Evolutionary conservation across 2,113 vertebrate genomes (phyloP).

Genomic region (Arothron firmamentum): DNA sequence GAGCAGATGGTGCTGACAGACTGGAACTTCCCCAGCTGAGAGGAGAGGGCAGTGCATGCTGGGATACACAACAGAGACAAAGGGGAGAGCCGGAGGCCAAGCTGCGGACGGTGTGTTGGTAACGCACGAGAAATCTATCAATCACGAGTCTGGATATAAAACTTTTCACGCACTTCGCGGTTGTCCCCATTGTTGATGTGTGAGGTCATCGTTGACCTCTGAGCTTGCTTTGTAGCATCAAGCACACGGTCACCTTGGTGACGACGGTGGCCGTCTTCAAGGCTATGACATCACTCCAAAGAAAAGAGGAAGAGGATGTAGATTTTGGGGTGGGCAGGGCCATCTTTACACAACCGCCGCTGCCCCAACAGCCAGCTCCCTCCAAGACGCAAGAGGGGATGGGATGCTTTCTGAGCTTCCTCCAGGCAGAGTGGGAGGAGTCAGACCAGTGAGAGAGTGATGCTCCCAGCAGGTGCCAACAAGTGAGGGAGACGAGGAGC

Average conservation of each 20-base stretch:
- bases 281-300: constrained; percentile 62
- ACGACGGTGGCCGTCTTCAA: constrained; percentile 43
- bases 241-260: constrained; percentile 58
- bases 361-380: constrained; percentile 57
- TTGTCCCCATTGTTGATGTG: background rate
- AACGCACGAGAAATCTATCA: constrained; percentile 26
- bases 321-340: constrained; percentile 5
- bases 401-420: constrained; percentile 48
- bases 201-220: constrained; percentile 17
- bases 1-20: constrained; percentile 79
- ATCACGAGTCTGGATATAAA: constrained; percentile 22
- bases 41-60: constrained; percentile 48
- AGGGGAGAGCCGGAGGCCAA: constrained; percentile 33
- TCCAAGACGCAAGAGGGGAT: constrained; percentile 49
- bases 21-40: constrained; percentile 68
- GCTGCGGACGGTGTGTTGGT: constrained; percentile 11
- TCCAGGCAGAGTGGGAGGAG: constrained; percentile 57
- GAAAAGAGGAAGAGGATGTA: constrained; percentile 27
- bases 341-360: constrained; percentile 63
- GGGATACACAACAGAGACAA: constrained; percentile 55
- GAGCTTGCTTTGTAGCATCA: constrained; percentile 33
- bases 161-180: background rate
- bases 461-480: constrained; percentile 75
- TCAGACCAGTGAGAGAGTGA: constrained; percentile 60
- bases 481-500: constrained; percentile 60